phyloP scores from a whole-genome alignment of 1,140 invertebrate species.

The Drosophila lini region DNA sequence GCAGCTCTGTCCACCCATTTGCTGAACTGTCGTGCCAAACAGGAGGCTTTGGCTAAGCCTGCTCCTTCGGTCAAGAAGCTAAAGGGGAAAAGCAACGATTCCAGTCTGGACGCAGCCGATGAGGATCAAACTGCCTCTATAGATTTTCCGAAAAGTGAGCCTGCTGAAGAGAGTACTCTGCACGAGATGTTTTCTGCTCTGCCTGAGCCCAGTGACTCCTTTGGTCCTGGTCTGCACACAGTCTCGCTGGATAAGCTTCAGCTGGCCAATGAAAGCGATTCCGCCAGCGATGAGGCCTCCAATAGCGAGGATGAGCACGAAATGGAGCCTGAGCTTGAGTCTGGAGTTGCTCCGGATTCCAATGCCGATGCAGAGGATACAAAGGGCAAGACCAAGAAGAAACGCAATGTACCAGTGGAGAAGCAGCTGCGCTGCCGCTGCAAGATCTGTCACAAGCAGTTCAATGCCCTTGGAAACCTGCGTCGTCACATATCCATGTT shows the following conservation, averaged over 20 bases:
- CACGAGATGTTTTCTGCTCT: conserved; percentile 71
- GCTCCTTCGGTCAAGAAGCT: conserved; percentile 56
- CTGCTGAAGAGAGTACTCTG: conserved; percentile 2
- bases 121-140: conserved; percentile 19
- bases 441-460: conserved; percentile 82
- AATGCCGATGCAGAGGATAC: conserved; percentile 31
- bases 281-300: conserved; percentile 44
- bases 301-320: conserved; percentile 43
- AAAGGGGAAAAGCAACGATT: conserved; percentile 38
- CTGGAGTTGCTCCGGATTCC: conserved; percentile 11
- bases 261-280: conserved; percentile 54
- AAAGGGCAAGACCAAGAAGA: conserved; percentile 64
- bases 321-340: background rate
- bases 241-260: conserved; percentile 71
- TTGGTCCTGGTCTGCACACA: conserved; percentile 56
- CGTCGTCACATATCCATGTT: conserved; percentile 86
- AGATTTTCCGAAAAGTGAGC: conserved; percentile 28
- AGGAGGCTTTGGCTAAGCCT: conserved; percentile 69
- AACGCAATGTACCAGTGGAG: conserved; percentile 65
- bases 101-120: conserved; percentile 34
- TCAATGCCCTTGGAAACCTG: conserved; percentile 84
- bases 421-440: conserved; percentile 78
- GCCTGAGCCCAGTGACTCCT: conserved; percentile 52
- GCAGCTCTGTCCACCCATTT: conserved; percentile 88
- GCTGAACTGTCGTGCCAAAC: conserved; percentile 85